Percentiles rank a stretch among this genome's conserved stretches.
Conservation (phyloP, 1,140 invertebrate genomes). For the Lordiphosa collinella region DNA sequence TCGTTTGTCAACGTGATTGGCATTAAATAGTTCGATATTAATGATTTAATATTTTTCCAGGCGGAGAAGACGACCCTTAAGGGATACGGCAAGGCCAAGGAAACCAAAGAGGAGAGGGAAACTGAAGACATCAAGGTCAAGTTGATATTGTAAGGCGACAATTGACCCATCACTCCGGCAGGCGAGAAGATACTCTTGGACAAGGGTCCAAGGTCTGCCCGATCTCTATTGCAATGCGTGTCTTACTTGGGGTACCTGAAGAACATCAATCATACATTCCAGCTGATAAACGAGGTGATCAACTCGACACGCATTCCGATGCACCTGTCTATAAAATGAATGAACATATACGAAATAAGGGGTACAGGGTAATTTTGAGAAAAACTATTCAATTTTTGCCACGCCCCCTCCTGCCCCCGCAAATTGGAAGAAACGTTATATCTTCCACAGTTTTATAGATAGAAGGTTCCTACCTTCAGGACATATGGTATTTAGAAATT, state of each 20-base stretch:
- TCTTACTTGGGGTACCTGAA: conserved; percentile 97
- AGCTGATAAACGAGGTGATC: conserved; percentile 48
- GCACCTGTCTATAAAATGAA: too few relatives aligned
- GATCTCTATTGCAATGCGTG: conserved; percentile 92
- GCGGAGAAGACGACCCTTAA: conserved; percentile 84
- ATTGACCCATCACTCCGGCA: conserved; percentile 92
- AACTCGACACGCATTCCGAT: too few relatives aligned
- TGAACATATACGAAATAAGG: too few relatives aligned
- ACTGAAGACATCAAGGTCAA: conserved; percentile 89
- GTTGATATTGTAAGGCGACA: conserved; percentile 88
- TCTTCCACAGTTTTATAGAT: too few relatives aligned
- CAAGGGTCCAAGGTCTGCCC: conserved; percentile 89
- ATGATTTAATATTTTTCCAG: conserved; percentile 46
- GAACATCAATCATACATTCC: conserved; percentile 88
- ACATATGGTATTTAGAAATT: too few relatives aligned
- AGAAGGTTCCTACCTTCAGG: too few relatives aligned
- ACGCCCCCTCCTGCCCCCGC: too few relatives aligned
- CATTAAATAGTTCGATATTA: conserved; percentile 86
- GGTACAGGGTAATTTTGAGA: too few relatives aligned
- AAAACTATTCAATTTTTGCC: too few relatives aligned
- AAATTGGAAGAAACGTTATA: too few relatives aligned
- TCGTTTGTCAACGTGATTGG: conserved; percentile 91
- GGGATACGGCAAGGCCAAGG: conserved; percentile 87
- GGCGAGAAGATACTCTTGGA: conserved; percentile 88
- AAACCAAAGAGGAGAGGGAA: conserved; percentile 83